Percentiles rank a stretch among this genome's conserved stretches.
These are phyloP conservation scores for Sander vitreus DNA, from an alignment of 2,113 vertebrate species.

Conservation along the genomic window DNA sequence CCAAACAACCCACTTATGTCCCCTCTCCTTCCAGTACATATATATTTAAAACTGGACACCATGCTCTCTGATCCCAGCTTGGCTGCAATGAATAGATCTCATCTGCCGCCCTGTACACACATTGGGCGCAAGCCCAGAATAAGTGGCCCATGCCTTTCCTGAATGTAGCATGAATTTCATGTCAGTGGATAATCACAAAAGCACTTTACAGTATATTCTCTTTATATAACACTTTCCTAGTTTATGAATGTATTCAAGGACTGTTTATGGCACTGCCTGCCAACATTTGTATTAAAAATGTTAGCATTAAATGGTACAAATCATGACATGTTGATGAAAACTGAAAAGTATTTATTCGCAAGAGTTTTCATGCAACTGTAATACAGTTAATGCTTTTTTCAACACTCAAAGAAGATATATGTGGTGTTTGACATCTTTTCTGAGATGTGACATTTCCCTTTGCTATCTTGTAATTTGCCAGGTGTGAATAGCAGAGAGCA, in stretches of 20 bases:
- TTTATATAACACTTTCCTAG: neutral
- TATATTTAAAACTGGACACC: conserved; percentile 15
- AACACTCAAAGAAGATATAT: no score
- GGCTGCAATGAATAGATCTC: neutral
- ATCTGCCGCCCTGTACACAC: neutral
- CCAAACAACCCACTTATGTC: conserved; percentile 14
- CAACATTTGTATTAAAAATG: neutral
- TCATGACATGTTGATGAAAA: neutral
- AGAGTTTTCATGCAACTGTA: neutral
- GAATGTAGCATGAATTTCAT: neutral
- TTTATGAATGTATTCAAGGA: neutral
- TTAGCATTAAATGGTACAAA: neutral
- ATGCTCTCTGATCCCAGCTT: conserved; percentile 20
- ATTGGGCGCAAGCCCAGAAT: neutral
- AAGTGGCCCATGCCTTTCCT: neutral
- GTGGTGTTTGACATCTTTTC: neutral
- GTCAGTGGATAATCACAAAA: neutral
- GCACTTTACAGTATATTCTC: neutral
- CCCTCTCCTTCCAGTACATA: conserved; percentile 1
- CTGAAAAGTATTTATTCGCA: neutral
- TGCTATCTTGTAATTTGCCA: neutral
- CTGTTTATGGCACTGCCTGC: neutral
- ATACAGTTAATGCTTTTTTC: no score
- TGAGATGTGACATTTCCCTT: neutral
- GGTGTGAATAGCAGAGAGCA: neutral